Conservation (phyloP, 2,797 vertebrate genomes). For the Phrynocephalus forsythii region DNA sequence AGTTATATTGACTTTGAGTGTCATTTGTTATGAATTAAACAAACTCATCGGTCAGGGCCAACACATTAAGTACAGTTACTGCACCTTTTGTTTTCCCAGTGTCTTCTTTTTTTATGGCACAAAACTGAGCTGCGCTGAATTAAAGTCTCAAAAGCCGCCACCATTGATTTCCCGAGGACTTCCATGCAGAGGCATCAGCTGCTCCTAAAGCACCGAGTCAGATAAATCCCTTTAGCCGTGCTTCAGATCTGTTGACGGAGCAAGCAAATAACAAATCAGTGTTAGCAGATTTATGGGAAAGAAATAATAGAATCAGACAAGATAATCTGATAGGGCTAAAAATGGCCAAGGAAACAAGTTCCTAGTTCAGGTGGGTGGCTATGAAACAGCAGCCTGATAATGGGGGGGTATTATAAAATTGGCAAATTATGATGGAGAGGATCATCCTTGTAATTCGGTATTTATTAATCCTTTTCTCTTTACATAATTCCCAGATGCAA, state of each 20-base stretch:
- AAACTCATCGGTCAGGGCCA: constrained; percentile 50
- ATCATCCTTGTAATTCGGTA: constrained; percentile 77
- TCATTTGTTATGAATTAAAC: constrained; percentile 61
- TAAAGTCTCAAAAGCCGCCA: constrained; percentile 67
- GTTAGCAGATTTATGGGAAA: constrained; percentile 82
- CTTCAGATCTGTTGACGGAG: constrained; percentile 80
- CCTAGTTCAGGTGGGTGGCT: constrained; percentile 71
- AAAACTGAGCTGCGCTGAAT: constrained; percentile 69
- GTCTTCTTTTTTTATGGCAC: constrained; percentile 73
- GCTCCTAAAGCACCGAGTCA: constrained; percentile 73
- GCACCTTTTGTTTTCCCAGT: constrained; percentile 69
- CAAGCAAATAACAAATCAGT: constrained; percentile 82
- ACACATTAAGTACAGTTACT: constrained; percentile 53
- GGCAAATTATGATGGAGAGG: constrained; percentile 81
- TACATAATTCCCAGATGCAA: constrained; percentile 76
- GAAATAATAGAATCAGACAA: constrained; percentile 85
- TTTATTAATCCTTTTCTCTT: constrained; percentile 85
- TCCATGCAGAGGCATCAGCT: constrained; percentile 66
- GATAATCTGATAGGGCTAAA: constrained; percentile 83
- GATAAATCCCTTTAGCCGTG: constrained; percentile 82
- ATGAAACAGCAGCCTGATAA: constrained; percentile 77
- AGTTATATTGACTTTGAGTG: constrained; percentile 37
- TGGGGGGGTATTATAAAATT: constrained; percentile 73
- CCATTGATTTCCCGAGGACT: constrained; percentile 73
- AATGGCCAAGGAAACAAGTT: constrained; percentile 79